Conservation (phyloP, 1,140 invertebrate genomes). For the Proctacanthus coquilletti region DNA sequence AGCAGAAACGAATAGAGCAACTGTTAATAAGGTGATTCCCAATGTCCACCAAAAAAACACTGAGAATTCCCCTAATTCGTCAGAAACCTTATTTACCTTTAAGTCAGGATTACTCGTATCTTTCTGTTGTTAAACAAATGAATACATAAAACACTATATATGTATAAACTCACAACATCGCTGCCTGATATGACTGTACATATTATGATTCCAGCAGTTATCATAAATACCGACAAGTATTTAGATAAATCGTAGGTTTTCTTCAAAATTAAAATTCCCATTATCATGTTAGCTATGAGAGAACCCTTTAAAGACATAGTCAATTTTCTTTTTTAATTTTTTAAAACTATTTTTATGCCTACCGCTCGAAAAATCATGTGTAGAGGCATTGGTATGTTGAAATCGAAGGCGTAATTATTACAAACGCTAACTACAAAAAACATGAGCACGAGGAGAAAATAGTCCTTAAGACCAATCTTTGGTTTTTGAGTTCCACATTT, state of each 20-base stretch:
- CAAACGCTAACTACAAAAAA: slow-evolving; percentile 87
- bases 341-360: slow-evolving; percentile 28
- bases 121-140: slow-evolving; percentile 17
- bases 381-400: slow-evolving; percentile 94
- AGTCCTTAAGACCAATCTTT: slow-evolving; percentile 60
- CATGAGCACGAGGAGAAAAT: slow-evolving; percentile 69
- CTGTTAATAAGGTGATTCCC: slow-evolving; percentile 71
- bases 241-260: slow-evolving; percentile 71
- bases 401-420: slow-evolving; percentile 94
- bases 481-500: slow-evolving; percentile 69
- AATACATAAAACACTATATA: neutral
- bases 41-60: slow-evolving; percentile 64
- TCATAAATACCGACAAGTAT: slow-evolving; percentile 84
- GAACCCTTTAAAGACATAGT: slow-evolving; percentile 54
- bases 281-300: slow-evolving; percentile 89
- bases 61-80: slow-evolving; percentile 34
- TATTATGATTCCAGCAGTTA: slow-evolving; percentile 77
- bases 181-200: slow-evolving; percentile 82
- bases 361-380: slow-evolving; percentile 98
- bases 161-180: slow-evolving; percentile 33
- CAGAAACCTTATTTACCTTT: slow-evolving; percentile 32
- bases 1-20: slow-evolving; percentile 85
- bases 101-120: slow-evolving; percentile 28
- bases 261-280: slow-evolving; percentile 82
- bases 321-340: neutral